These are phyloP conservation scores for Anseranas semipalmata DNA, from an alignment of 2,113 vertebrate species.

Conservation along the genomic window DNA sequence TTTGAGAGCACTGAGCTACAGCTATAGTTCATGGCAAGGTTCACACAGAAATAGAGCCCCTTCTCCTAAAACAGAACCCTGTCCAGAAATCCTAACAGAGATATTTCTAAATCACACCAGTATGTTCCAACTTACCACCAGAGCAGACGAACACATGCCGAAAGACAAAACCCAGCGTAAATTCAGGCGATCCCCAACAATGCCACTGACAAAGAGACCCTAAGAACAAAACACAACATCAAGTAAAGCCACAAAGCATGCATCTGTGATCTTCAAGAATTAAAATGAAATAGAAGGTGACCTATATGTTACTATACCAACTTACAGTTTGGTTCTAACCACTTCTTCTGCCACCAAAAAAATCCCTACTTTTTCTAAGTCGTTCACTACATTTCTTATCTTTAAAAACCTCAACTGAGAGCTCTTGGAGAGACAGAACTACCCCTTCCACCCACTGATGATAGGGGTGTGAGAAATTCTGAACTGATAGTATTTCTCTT, in stretches of 20 bases:
- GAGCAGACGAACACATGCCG: constrained; percentile 93
- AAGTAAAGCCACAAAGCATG: neutral
- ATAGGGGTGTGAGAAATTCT: neutral
- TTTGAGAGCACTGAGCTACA: neutral
- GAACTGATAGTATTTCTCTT: neutral
- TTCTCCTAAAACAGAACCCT: neutral
- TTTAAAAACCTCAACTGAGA: neutral
- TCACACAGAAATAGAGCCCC: neutral
- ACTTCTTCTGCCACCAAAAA: neutral
- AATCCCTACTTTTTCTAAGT: neutral
- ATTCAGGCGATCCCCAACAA: constrained; percentile 90
- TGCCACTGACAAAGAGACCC: constrained; percentile 94
- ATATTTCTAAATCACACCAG: neutral
- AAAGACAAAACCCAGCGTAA: constrained; percentile 91
- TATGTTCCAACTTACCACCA: constrained; percentile 82
- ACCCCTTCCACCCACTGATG: neutral
- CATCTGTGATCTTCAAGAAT: neutral
- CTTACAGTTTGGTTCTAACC: neutral
- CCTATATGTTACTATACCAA: neutral
- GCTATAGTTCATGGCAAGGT: neutral
- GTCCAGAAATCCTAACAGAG: neutral
- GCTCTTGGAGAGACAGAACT: neutral
- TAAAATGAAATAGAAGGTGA: neutral
- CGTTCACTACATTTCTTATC: neutral
- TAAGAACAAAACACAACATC: constrained; percentile 57